Evolutionary conservation across 2,888 invertebrate genomes (phyloP).

Genomic region (Caenorhabditis imperialis): DNA sequence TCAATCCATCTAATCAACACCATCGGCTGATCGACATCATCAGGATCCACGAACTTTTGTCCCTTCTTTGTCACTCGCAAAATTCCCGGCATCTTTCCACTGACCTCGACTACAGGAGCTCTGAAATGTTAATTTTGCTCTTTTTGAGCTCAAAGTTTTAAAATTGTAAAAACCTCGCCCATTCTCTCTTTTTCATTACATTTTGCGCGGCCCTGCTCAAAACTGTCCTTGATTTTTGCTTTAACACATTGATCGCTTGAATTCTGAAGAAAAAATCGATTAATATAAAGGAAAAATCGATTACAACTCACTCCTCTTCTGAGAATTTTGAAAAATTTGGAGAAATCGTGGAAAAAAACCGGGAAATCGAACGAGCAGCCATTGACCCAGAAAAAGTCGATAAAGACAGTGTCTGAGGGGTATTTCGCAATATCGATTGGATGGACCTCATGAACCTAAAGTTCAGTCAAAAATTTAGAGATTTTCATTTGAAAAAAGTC

Average conservation of each 20-base stretch:
- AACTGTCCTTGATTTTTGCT: conserved; percentile 2
- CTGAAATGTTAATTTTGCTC: neutral
- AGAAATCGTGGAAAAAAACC: too few species aligned
- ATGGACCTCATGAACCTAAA: neutral
- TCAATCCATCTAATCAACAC: conserved; percentile 34
- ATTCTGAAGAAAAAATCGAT: conserved; percentile 19
- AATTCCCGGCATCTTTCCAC: conserved; percentile 14
- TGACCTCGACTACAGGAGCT: conserved; percentile 36
- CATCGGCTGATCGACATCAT: conserved; percentile 8
- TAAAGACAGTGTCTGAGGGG: too few species aligned
- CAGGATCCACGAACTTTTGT: conserved; percentile 3
- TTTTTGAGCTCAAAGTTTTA: neutral
- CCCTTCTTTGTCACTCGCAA: conserved; percentile 2
- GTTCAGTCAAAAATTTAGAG: neutral
- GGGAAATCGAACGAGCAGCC: too few species aligned
- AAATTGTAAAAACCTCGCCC: conserved; percentile 10
- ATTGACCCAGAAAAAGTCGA: too few species aligned
- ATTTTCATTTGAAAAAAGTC: neutral
- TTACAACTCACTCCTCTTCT: conserved; percentile 21
- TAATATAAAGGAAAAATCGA: neutral
- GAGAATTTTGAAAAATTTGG: conserved; percentile 3
- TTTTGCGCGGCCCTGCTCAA: neutral
- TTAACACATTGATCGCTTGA: conserved; percentile 14
- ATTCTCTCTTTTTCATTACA: conserved; percentile 22
- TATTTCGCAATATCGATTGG: neutral